Base-by-base conservation (phyloP, 2,113 vertebrate species). In the Hippocampus guttulatus region DNA sequence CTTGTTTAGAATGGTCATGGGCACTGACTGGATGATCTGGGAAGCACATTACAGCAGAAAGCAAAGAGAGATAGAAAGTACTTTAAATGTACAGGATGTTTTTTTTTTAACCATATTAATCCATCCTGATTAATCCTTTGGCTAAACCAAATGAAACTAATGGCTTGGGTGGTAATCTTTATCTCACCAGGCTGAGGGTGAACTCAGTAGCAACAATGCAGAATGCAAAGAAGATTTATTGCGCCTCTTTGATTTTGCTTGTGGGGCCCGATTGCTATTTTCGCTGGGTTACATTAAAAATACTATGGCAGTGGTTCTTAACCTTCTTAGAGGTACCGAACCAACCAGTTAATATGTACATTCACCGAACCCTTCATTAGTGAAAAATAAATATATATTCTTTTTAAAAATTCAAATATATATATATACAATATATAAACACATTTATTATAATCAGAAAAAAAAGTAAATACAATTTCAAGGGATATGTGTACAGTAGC, bases 71-170 rank as follows among this genome's bases (percentile, higher is more conserved):
- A 58, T 27, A 72, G 67, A 68, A 68, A 79, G 64, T 60, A 73
- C 16, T 41, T 57, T 77, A 67, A 84, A 88, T 87, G 88, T 86
- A 86, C 43, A 12, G 10, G 10, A 51, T 81, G 41, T 45, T 45
- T 74, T 58, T 25, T 45, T 45, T 74, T 58, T 27, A 27, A 74
- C 81, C 71, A 71, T 74, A 87, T 84, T 88, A 90, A 91, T 91
- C 84, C 78, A 70, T 75, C 71, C 73, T 57, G 77, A 74, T 82
- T 90, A 90, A 91, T 88, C 83, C 85, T 79, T 80, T 71, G 55
- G 78, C 77, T 73, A 80, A 81, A 80, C 74, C 74, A 88, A 91
- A 87, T 79, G 84, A 85, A 89, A 84, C 75, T 84, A 87, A 88
- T 85, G 84, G 87, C 76, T 84, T 81, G 60, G 69, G 69, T 81